These are phyloP conservation scores for Scaptomyza caliginosa DNA, from an alignment of 2,888 invertebrate species.

Conservation along the genomic window DNA sequence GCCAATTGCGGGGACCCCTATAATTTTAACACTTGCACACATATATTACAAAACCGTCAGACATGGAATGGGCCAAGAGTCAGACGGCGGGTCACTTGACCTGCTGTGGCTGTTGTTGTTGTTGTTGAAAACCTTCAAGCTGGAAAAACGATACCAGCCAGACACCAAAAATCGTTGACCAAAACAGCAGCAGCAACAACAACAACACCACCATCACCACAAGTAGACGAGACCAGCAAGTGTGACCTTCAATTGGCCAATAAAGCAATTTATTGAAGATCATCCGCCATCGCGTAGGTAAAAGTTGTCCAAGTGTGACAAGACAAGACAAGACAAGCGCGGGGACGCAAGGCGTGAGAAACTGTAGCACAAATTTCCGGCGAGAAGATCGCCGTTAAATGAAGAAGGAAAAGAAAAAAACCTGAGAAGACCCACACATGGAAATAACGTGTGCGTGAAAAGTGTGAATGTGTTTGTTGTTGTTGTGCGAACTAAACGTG, in stretches of 20 bases:
- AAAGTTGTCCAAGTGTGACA: constrained; percentile 70
- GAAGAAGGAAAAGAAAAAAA: constrained; percentile 48
- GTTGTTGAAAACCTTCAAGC: constrained; percentile 41
- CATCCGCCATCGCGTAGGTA: constrained; percentile 54
- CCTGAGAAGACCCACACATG: constrained; percentile 51
- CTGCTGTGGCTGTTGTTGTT: constrained; percentile 28
- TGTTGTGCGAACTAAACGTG: constrained; percentile 35
- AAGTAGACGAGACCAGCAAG: constrained; percentile 55
- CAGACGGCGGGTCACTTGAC: constrained; percentile 64
- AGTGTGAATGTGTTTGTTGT: constrained; percentile 25
- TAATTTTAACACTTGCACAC: constrained; percentile 50
- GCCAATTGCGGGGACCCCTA: constrained; percentile 60
- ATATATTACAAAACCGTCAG: constrained; percentile 44
- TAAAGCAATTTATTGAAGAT: constrained; percentile 75
- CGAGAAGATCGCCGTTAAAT: constrained; percentile 30
- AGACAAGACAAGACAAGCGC: not conserved
- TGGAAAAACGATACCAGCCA: constrained; percentile 48
- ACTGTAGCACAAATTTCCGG: constrained; percentile 59
- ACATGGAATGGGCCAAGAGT: constrained; percentile 36
- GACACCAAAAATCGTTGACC: constrained; percentile 57
- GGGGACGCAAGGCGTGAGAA: constrained; percentile 63
- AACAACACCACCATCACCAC: no score
- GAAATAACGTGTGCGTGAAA: constrained; percentile 56
- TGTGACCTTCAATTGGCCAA: constrained; percentile 74
- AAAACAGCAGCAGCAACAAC: constrained; percentile 18